Base-by-base conservation (phyloP, 2,888 invertebrate genomes). In the Macaria liturata region DNA sequence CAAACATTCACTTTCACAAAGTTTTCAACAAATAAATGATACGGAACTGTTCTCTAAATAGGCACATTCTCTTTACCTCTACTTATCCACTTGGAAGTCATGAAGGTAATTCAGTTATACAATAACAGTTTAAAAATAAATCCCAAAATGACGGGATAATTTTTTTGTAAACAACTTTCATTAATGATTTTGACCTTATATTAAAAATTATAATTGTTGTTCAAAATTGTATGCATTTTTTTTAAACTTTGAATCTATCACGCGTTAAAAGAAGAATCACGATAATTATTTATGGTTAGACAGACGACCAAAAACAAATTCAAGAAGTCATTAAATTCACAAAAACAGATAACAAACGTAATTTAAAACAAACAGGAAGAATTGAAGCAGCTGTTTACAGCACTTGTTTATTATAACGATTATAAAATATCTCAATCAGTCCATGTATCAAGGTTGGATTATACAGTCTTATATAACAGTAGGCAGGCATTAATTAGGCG, bases 341-440 rank as follows among this genome's bases (percentile, higher is more conserved):
- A 49, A 9, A 40, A 9, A 42, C 40, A 40, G 54, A 32, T 53
- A 54, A 54, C 32, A 59, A 51, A 50, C 37, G 9, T 62, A 63
- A 65, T 60, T 63, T 57, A 62, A 65, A 66, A 63, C 66, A 68
- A 68, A 67, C 71, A 75, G 74, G 73, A 72, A 76, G 72, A 68
- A 56, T 60, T 55, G 45, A 56, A 69, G 54, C 62, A 68, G 49
- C 54, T 63, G 54, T 45, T 58, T 48, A 68, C 62, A 65, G 60
- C 61, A 65, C 64, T 74, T 75, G 80, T 83, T 80, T 78, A 20
- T 20, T 20, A 79, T 59, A 60, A 56, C 59, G 45, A 64, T 66
- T 64, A 66, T 64, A 79, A 83, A 84, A 85, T 85, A 88, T 83
- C 83, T 86, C 85, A 83, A 86, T 83, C 81, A 79, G 73, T 79